These are phyloP conservation scores for Megalopta genalis DNA, from an alignment of 1,140 invertebrate genomes.

Conservation along the genomic window DNA sequence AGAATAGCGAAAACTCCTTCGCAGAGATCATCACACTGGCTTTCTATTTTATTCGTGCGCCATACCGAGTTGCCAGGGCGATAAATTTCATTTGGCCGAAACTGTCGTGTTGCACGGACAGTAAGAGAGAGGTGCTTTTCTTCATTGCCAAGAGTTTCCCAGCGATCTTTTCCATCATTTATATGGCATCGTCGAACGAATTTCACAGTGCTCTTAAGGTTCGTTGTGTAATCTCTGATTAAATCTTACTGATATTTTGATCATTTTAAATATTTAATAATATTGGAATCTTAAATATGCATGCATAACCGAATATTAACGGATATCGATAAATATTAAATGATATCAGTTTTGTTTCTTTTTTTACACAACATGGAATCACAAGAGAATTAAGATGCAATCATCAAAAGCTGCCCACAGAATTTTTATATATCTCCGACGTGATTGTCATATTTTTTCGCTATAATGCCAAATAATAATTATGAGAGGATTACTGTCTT, in stretches of 20 bases:
- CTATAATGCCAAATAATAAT: no score
- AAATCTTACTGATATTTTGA: conserved; percentile 34
- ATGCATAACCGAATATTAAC: no score
- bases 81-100: conserved; percentile 56
- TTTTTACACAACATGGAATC: no score
- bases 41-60: conserved; percentile 67
- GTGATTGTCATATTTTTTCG: no score
- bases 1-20: conserved; percentile 5
- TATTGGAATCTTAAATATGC: no score
- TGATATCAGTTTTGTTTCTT: no score
- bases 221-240: conserved; percentile 9
- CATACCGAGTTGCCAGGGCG: conserved; percentile 61
- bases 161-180: conserved; percentile 61
- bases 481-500: no score
- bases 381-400: no score
- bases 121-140: conserved; percentile 58
- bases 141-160: conserved; percentile 65
- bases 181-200: conserved; percentile 45
- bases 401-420: no score
- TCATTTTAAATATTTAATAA: no score
- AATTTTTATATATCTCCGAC: no score
- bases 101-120: conserved; percentile 54
- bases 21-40: conserved; percentile 60
- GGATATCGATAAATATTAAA: no score
- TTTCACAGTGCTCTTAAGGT: conserved; percentile 63